Base-by-base conservation (phyloP, 2,113 vertebrate species). In the Gambusia affinis region DNA sequence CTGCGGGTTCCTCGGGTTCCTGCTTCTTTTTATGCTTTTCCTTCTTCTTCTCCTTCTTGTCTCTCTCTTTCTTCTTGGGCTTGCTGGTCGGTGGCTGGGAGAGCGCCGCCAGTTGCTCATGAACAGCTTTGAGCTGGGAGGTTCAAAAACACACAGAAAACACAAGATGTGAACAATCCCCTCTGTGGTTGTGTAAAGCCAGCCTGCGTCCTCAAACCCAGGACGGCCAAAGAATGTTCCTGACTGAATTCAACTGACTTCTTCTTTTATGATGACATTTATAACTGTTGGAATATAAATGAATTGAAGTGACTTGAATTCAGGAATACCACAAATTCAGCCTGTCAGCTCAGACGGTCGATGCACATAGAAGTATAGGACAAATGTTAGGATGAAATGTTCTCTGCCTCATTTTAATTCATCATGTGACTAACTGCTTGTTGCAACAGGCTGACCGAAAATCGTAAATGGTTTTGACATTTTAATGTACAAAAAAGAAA, bases 51-150 rank as follows among this genome's bases (percentile, higher is more conserved):
- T 97, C 95, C 78, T 97, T 95, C 85, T 96, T 96, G 84, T 97
- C 96, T 57, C 96, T 95, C 85, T 98, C 97, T 72, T 97, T 97
- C 83, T 97, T 98, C 95, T 98, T 98, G 94, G 97, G 97, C 94
- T 97, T 97, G 94, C 94, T 95, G 91, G 95, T 92, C 87, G 96
- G 97, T 0, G 97, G 97, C 90, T 97, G 96, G 17, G 97, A 98
- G 42, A 98, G 95, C 11, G 97, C 97, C 15, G 97, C 97, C 17
- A 98, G 94, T 94, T 98, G 97, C 79, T 98, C 97, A 0, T 98
- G 97, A 57, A 98, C 97, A 14, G 97, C 97, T 86, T 98, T 98
- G 1, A 98, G 95, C 97, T 97, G 83, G 0, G 85, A 4, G 64
- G 75, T 51, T 77, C 27, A 81, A 29, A 37, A 37, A 87, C 54